These are phyloP conservation scores for Mallotus villosus DNA, from an alignment of 2,797 vertebrate genomes.

Conservation along the genomic window DNA sequence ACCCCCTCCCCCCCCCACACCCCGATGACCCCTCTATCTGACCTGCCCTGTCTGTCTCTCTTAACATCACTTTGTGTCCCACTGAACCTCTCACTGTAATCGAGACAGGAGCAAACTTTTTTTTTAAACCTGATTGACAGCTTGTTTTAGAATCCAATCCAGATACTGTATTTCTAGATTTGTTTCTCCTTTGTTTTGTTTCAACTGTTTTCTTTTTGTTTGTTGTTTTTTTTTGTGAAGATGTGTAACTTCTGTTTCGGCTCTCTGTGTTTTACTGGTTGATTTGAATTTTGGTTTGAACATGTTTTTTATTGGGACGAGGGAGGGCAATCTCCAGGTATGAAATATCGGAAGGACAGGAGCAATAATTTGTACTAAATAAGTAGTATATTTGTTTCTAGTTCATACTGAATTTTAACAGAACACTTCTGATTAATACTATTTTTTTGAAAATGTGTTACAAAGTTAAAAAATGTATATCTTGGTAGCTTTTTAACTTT, in stretches of 20 bases:
- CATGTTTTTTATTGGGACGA: slow-evolving; percentile 52
- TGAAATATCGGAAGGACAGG: slow-evolving; percentile 49
- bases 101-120: slow-evolving; percentile 36
- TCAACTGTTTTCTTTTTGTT: slow-evolving; percentile 49
- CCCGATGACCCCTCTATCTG: slow-evolving; percentile 24
- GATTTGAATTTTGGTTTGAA: slow-evolving; percentile 56
- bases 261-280: slow-evolving; percentile 52
- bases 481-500: slow-evolving; percentile 86
- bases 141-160: slow-evolving; percentile 54
- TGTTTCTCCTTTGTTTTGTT: slow-evolving; percentile 50
- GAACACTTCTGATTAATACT: slow-evolving; percentile 76
- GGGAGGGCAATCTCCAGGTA: slow-evolving; percentile 47
- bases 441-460: slow-evolving; percentile 79
- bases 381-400: slow-evolving; percentile 69
- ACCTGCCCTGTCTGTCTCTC: slow-evolving; percentile 46
- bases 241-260: slow-evolving; percentile 54
- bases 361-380: slow-evolving; percentile 65
- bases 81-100: slow-evolving; percentile 31
- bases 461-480: slow-evolving; percentile 82
- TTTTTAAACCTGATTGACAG: slow-evolving; percentile 43
- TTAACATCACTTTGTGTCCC: slow-evolving; percentile 56
- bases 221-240: slow-evolving; percentile 46
- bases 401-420: slow-evolving; percentile 75
- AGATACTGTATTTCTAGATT: slow-evolving; percentile 61
- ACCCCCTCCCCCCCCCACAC: slow-evolving; percentile 9